Percentiles rank a stretch among this genome's conserved stretches.
These are phyloP conservation scores for Parotocinclus haroldoi DNA, from an alignment of 2,797 vertebrate species.

Conservation along the genomic window DNA sequence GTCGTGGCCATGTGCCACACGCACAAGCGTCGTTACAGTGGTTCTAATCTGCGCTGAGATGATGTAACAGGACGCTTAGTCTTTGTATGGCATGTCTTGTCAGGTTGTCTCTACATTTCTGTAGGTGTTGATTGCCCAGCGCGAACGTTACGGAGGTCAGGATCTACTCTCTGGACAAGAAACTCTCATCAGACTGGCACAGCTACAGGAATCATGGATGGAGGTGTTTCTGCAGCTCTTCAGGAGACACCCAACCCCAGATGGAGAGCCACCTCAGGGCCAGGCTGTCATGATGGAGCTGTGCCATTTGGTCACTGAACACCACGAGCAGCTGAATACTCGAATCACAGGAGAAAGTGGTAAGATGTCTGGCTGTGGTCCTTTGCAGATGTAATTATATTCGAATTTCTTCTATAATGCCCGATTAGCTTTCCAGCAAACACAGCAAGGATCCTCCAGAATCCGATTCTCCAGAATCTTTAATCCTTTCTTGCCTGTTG, in stretches of 20 bases:
- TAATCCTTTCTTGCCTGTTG: no score
- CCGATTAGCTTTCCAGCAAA: not conserved
- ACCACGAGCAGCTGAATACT: conserved; percentile 63
- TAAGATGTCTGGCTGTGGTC: conserved; percentile 54
- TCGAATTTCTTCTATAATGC: no score
- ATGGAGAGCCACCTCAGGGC: conserved; percentile 54
- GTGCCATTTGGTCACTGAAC: conserved; percentile 46
- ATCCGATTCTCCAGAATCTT: not conserved
- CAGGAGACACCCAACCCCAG: conserved; percentile 63
- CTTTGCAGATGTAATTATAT: no score
- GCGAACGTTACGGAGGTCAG: conserved; percentile 69
- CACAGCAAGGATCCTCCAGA: not conserved
- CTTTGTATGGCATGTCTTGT: no score
- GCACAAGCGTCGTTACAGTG: no score
- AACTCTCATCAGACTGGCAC: conserved; percentile 58
- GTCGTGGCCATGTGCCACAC: no score
- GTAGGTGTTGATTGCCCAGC: conserved; percentile 66
- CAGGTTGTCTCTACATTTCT: not conserved
- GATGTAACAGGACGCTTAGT: no score
- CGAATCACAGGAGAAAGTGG: conserved; percentile 73
- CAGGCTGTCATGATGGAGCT: conserved; percentile 62
- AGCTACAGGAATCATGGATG: conserved; percentile 70
- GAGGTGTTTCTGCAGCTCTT: conserved; percentile 67
- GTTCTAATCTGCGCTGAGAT: no score
- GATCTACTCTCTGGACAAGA: conserved; percentile 63